phyloP scores from a whole-genome alignment of 2,888 invertebrate genomes.

The Heteropelma amictum region DNA sequence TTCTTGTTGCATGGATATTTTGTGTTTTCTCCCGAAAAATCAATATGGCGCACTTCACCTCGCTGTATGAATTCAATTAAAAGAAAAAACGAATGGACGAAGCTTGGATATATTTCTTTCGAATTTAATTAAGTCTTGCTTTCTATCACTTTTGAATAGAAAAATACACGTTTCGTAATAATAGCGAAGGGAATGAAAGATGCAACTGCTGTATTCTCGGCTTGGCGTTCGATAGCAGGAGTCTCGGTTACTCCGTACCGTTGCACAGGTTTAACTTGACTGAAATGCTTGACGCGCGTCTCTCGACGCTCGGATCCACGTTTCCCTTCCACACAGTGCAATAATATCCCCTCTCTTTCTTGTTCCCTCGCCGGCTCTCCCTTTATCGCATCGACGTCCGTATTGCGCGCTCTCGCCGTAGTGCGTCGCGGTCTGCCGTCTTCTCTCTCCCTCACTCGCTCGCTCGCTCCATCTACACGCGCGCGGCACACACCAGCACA shows the following conservation, averaged over 20 bases:
- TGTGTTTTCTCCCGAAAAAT: neutral
- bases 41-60: slow-evolving; percentile 26
- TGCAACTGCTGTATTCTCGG: neutral
- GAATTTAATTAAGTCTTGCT: neutral
- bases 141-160: neutral
- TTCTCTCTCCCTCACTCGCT: slow-evolving; percentile 12
- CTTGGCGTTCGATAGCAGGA: neutral
- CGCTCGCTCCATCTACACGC: neutral
- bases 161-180: neutral
- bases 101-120: neutral
- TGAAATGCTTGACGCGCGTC: slow-evolving; percentile 48
- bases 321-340: slow-evolving; percentile 34
- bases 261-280: slow-evolving; percentile 57
- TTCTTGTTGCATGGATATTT: slow-evolving; percentile 3
- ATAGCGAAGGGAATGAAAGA: neutral
- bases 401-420: too few relatives aligned
- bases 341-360: slow-evolving; percentile 30
- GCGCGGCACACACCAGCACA: neutral
- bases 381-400: too few relatives aligned
- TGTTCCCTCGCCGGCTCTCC: neutral
- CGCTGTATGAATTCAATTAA: neutral
- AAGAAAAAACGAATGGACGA: too few relatives aligned
- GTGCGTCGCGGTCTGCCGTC: too few relatives aligned
- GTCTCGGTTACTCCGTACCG: slow-evolving; percentile 24
- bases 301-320: slow-evolving; percentile 54